phyloP scores from a whole-genome alignment of 2,797 vertebrate species.

The Pipistrellus kuhlii region DNA sequence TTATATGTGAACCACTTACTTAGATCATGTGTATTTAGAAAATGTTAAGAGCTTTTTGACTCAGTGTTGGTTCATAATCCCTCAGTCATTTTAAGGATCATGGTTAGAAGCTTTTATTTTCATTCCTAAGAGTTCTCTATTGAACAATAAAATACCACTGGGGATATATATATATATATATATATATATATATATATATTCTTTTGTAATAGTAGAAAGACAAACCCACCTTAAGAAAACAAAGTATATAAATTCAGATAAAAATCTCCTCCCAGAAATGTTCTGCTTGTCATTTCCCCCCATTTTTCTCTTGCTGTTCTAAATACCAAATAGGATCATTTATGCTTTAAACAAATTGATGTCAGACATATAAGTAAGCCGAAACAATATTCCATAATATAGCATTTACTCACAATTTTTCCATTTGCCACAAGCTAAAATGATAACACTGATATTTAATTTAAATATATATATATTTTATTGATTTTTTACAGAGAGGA shows the following conservation, averaged over 20 bases:
- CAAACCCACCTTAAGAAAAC: not conserved
- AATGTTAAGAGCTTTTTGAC: not conserved
- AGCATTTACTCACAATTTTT: constrained; percentile 43
- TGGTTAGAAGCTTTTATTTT: not conserved
- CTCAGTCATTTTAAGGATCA: not conserved
- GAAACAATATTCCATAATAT: constrained; percentile 26
- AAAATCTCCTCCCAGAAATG: not conserved
- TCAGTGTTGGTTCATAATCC: not conserved
- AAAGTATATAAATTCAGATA: constrained; percentile 9
- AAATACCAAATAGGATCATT: not conserved
- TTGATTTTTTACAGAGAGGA: too few relatives aligned
- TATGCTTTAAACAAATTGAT: constrained; percentile 31
- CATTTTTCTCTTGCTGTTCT: not conserved
- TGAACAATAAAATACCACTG: constrained; percentile 7
- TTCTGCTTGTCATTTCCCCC: not conserved
- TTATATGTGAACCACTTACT: not conserved
- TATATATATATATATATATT: too few relatives aligned
- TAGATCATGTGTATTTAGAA: constrained; percentile 14
- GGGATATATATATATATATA: too few relatives aligned
- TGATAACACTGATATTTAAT: constrained; percentile 26
- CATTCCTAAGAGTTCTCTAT: not conserved
- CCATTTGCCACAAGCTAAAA: constrained; percentile 29
- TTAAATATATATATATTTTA: too few relatives aligned
- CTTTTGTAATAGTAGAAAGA: not conserved
- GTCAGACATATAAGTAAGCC: not conserved